Base-by-base conservation (phyloP, 2,797 vertebrate genomes). In the Podarcis lilfordi region DNA sequence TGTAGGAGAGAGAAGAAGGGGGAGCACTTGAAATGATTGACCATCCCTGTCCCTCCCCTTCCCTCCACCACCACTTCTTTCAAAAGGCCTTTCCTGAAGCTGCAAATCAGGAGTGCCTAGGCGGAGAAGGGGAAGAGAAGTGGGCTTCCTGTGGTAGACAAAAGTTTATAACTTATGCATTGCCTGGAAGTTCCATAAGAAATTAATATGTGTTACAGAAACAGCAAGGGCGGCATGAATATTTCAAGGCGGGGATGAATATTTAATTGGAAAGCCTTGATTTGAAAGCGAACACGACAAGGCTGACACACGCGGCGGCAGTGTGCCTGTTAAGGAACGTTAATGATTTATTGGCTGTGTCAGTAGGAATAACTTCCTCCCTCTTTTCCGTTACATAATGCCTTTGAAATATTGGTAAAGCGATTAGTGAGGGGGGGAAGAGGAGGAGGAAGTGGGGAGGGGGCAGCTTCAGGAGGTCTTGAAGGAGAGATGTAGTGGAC, bases 131-230 rank as follows among this genome's bases (percentile, higher is more conserved):
- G 85, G 92, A 93, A 82, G 87, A 90, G 92, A 79, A 94, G 90
- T 10, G 59, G 82, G 91, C 92, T 85, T 96, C 95, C 94, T 90
- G 84, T 81, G 94, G 92, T 94, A 95, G 93, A 82, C 85, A 71
- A 94, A 55, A 95, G 94, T 95, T 94, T 95, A 94, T 96, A 95
- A 95, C 95, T 94, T 96, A 95, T 91, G 92, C 95, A 92, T 96
- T 97, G 96, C 96, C 96, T 96, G 96, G 97, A 97, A 97, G 96
- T 95, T 94, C 94, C 95, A 96, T 97, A 96, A 97, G 97, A 96
- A 97, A 96, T 97, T 97, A 97, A 97, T 96, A 96, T 96, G 95
- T 96, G 94, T 96, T 97, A 96, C 94, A 96, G 96, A 97, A 97
- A 96, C 96, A 95, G 93, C 96, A 89, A n/a, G 89, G 89, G 82